Base-by-base conservation (phyloP, 2,888 invertebrate species). In the Hemistola chrysoprasaria region DNA sequence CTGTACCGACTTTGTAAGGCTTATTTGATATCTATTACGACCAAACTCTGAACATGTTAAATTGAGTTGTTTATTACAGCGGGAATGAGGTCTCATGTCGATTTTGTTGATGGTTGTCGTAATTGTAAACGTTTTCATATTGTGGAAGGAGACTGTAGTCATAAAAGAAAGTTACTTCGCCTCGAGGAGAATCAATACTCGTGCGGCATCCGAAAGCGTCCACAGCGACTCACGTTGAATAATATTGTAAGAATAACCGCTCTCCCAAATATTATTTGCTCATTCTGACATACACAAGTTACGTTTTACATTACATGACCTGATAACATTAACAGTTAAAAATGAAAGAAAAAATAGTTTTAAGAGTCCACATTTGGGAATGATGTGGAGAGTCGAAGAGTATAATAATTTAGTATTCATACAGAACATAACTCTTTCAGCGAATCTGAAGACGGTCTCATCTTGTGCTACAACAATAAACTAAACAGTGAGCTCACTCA, bases 171-270 rank as follows among this genome's bases (percentile, higher is more conserved):
- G 60, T 74, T 72, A 38, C 65, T 71, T 62, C 57, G 69, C 68
- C 60, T 64, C 65, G 57, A 66, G 71, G 65, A 64, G 70, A 76
- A 82, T 82, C 80, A 73, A 82, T 82, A 79, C 68, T 62, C 56
- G 62, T 56, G 66, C 65, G 65, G 71, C 48, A 62, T 62, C 59
- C 58, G 59, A 71, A 70, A 68, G 63, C 62, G 62, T n/a, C n/a
- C n/a, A n/a, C 16, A 16, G 57, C 71, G 64, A 66, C 65, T 61
- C 50, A 50, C 57, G 52, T 56, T 62, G 64, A 47, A 50, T 43
- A 45, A 45, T 58, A 62, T 65, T 68, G 65, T 69, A 67, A 59
- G 61, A 67, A 71, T 68, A 71, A 65, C 62, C 53, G 55, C 61
- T 57, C 54, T 59, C 58, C 60, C 38, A 53, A 71, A 65, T 62